Evolutionary conservation across 2,888 invertebrate species (phyloP), one percentile per base, ranked within the genome.

Genomic region (Candidula unifasciata): DNA sequence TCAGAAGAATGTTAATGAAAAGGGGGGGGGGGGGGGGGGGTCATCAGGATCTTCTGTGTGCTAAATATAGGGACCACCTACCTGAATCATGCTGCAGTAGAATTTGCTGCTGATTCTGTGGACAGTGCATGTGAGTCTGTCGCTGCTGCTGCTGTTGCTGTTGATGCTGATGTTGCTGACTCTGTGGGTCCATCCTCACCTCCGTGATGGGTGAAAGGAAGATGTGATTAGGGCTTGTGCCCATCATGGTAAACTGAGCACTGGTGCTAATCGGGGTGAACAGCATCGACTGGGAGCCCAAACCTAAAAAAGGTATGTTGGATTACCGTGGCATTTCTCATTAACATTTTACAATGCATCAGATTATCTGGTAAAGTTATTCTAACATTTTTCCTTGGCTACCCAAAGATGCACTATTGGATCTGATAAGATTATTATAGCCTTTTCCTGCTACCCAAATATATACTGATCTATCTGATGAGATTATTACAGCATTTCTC

Each of bases 241-340:
- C 68, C 85, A 87, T 87, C 80, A 84, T 77, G 8, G 85, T 69
- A 21, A 85, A 54, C 66, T 81, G 85, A 24, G 71, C 33, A 24
- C 8, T 60, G 30, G 77, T 57, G 35, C 52, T 78, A 2, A 69
- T 27, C 21, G 81, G 81, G 10, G 85, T 13, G 60, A 85, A 30
- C n/a, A 85, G 68, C 71, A 85, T 77, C 30, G 80, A 35, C 44
- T 77, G 85, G 3, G 60, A 37, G 16, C 52, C 27, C 54, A 84
- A 37, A 37, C 79, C 83, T 84, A 73, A 54, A 54, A n/a, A 37
- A 1, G 44, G 44, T 16, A 35, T 6, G 30, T 35, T 8, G 37
- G 24, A 33, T 33, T n/a, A n/a, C 30, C 6, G n/a, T 60, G 6
- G 60, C 44, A 44, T 44, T 44, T 10, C 6, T 44, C 44, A 44